Evolutionary conservation across 2,888 invertebrate genomes (phyloP).

Genomic region (Arge pagana): DNA sequence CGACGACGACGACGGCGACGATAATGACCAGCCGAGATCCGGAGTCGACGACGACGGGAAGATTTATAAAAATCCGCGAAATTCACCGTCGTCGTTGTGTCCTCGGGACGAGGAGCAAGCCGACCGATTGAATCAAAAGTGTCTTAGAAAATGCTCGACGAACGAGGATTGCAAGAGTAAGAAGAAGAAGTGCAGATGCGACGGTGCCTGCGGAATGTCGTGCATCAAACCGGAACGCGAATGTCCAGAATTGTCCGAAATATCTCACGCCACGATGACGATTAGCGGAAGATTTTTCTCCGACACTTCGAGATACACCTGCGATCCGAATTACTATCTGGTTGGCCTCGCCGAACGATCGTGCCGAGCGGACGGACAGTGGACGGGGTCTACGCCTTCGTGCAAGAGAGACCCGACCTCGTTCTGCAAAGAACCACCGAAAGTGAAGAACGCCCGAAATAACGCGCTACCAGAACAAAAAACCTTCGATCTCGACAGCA

Average conservation of each 20-base stretch:
- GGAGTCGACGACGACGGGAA: slow-evolving; percentile 79
- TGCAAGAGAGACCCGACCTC: slow-evolving; percentile 80
- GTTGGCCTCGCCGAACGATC: slow-evolving; percentile 83
- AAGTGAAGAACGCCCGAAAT: slow-evolving; percentile 84
- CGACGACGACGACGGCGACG: slow-evolving; percentile 60
- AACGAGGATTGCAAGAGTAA: slow-evolving; percentile 97
- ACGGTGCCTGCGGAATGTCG: slow-evolving; percentile 95
- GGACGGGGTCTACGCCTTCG: slow-evolving; percentile 82
- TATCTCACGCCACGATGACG: slow-evolving; percentile 78
- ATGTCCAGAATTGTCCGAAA: slow-evolving; percentile 78
- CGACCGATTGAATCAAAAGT: slow-evolving; percentile 80
- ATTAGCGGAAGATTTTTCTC: slow-evolving; percentile 81
- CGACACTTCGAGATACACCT: slow-evolving; percentile 81
- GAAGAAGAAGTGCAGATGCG: slow-evolving; percentile 95
- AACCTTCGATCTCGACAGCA: slow-evolving; percentile 87
- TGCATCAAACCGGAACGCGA: slow-evolving; percentile 97
- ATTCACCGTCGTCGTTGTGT: slow-evolving; percentile 84
- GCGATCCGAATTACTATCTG: slow-evolving; percentile 86
- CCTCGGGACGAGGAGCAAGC: slow-evolving; percentile 87
- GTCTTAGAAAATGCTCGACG: slow-evolving; percentile 88
- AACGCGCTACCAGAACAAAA: slow-evolving; percentile 86
- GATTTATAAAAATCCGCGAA: slow-evolving; percentile 86
- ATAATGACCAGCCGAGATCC: slow-evolving; percentile 54
- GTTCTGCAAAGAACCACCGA: slow-evolving; percentile 83
- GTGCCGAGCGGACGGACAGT: slow-evolving; percentile 91